Base-by-base conservation (phyloP, 2,888 invertebrate species). In the Helleia helle region DNA sequence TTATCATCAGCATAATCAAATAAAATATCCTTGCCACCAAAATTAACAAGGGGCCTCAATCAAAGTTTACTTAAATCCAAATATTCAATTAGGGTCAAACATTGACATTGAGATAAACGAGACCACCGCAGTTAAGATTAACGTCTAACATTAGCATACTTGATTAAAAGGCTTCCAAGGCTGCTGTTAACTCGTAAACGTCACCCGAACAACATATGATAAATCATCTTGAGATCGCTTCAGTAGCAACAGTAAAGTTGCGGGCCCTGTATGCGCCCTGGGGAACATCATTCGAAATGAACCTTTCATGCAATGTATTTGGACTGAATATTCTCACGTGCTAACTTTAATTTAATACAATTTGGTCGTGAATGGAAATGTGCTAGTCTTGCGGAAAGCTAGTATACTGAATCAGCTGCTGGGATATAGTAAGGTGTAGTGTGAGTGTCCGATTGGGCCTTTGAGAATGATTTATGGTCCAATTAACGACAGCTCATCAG, bases 181-280 rank as follows among this genome's bases (percentile, higher is more conserved):
- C 64, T 59, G 64, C 67, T 74, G 81, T 79, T 76, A 79, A 75
- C 72, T 80, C 75, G 79, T 81, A 75, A 80, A 81, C 70, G 81
- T 84, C 81, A 80, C 66, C 69, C 67, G 67, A 76, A 71, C 70
- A 65, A 72, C 72, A 71, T 70, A 66, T 76, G 77, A 83, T 84
- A 83, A 84, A 83, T 84, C 83, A 84, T 83, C 79, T 76, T 69
- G 75, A 77, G 75, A 77, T 77, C 76, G 73, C 69, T 70, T 73
- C 72, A 71, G 70, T 72, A 65, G 68, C 65, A 68, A 66, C 62
- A 66, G 58, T 66, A 62, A 58, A 64, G 59, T 56, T 59, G 57
- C 49, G 62, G 59, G 38, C 55, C 54, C 43, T 66, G 54, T 51
- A 54, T 54, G 54, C 56, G 47, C 28, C 64, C 60, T 62, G 58